Base-by-base conservation (phyloP, 1,140 invertebrate species). In the Drosophila novamexicana region DNA sequence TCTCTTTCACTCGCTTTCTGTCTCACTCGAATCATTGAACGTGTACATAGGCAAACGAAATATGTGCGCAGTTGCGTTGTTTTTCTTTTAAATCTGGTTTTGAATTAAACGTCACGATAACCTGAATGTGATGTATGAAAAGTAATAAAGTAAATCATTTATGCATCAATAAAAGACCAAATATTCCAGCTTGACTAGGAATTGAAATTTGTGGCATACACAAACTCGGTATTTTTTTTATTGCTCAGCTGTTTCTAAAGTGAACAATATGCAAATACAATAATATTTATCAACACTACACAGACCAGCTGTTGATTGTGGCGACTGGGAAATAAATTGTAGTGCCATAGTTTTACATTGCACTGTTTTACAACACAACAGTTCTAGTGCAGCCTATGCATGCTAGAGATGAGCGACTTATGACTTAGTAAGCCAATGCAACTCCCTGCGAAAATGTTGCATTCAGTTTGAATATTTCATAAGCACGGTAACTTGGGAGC, bases 1-100 rank as follows among this genome's bases (percentile, higher is more conserved):
- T 77, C 71, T 82, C 76, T 63, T 68, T 65, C 69, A 78, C 65
- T 50, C 53, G 42, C 49, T 16, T 16, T 58, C 12, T 44, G 10
- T 54, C 34, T 37, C 8, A 22, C 10, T 29, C 47, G 29, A 61
- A 61, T 32, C 10, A 37, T 2, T 18, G 18, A 59, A 47, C n/a
- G 40, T 32, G 56, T 76, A 72, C 52, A 63, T 69, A 57, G 29
- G 18, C 39, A 62, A 77, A 4, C 22, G 3, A 29, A 29, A 29
- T 29, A 68, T 58, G 69, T 73, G 69, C 74, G 69, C 74, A 14
- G 32, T 37, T 45, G 49, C 49, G 34, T 8, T 62, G 22, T 22
- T 39, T 42, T 61, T 47, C 29, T 61, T 6, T 18, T 42, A 44
- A 54, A 3, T 8, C 52, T 14, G n/a, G 5, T 34, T 14, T 9